Conservation (phyloP, 2,797 vertebrate species). For the Bryconaethiops microstoma region DNA sequence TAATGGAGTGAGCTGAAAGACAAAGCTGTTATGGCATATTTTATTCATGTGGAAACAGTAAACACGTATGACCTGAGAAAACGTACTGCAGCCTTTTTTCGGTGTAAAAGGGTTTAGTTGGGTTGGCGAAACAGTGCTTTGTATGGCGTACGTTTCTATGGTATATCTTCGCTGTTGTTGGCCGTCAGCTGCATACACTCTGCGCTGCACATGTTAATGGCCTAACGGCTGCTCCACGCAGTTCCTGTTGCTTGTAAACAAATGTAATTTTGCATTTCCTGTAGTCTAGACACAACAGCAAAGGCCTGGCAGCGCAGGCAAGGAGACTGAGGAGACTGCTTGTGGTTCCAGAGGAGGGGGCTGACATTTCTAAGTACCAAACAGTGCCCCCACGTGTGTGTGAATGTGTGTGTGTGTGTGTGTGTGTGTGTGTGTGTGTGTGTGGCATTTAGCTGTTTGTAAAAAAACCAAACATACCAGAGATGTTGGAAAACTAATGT, state of each 20-base stretch:
- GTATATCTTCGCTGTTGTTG: background rate
- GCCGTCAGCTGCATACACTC: slow-evolving; percentile 52
- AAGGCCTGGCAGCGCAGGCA: slow-evolving; percentile 71
- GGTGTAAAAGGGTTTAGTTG: background rate
- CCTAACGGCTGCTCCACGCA: slow-evolving; percentile 77
- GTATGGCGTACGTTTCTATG: background rate
- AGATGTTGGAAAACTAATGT: no score
- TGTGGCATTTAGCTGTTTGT: slow-evolving; percentile 1
- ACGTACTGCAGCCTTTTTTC: no score
- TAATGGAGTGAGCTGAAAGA: no score
- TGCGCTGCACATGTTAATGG: slow-evolving; percentile 79
- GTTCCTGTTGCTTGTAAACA: slow-evolving; percentile 85
- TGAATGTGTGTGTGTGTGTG: slow-evolving; percentile 24
- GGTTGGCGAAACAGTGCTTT: background rate
- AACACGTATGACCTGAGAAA: background rate
- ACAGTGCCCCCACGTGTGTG: slow-evolving; percentile 34
- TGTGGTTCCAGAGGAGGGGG: slow-evolving; percentile 70
- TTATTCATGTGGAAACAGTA: background rate
- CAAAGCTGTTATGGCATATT: no score
- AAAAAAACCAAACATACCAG: background rate
- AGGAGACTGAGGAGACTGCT: slow-evolving; percentile 55
- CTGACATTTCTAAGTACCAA: slow-evolving; percentile 68
- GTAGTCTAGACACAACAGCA: slow-evolving; percentile 84
- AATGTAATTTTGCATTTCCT: slow-evolving; percentile 86
- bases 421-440: background rate